Evolutionary conservation across 37 sponge, comb jelly and placozoan genomes (phyloP).

Genomic region (Axinella damicornis): DNA sequence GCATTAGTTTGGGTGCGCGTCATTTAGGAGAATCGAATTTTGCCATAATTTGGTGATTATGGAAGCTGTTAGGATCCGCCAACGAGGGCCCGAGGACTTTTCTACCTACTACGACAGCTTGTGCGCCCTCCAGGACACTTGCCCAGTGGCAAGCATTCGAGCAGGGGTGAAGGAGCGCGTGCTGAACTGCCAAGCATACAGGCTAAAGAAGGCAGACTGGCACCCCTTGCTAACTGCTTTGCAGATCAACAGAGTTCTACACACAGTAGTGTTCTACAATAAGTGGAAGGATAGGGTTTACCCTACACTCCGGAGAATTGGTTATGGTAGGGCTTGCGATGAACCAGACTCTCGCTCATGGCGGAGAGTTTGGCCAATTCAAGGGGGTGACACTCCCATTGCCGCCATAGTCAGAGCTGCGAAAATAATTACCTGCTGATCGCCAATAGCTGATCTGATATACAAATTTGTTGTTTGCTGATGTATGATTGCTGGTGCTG

Average conservation of each 20-base stretch:
- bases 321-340: neutral
- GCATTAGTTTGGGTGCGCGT: no score
- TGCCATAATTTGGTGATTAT: no score
- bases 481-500: no score
- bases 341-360: no score
- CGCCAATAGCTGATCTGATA: no score
- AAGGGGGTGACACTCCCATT: no score
- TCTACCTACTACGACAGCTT: conserved; percentile 78
- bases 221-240: conserved; percentile 69
- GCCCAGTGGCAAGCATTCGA: conserved; percentile 59
- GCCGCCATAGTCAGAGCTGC: no score
- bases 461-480: no score
- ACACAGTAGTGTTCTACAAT: conserved; percentile 32
- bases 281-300: conserved; percentile 50
- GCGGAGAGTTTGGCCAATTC: no score
- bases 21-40: no score
- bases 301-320: neutral
- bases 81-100: conserved; percentile 63
- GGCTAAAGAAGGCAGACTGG: conserved; percentile 71
- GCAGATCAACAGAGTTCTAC: conserved; percentile 67
- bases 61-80: conserved; percentile 44
- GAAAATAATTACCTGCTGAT: no score
- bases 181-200: conserved; percentile 59
- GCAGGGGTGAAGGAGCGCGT: conserved; percentile 41
- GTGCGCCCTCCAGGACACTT: conserved; percentile 74